Evolutionary conservation across 2,113 vertebrate genomes (phyloP).

Genomic region (Falco punctatus): DNA sequence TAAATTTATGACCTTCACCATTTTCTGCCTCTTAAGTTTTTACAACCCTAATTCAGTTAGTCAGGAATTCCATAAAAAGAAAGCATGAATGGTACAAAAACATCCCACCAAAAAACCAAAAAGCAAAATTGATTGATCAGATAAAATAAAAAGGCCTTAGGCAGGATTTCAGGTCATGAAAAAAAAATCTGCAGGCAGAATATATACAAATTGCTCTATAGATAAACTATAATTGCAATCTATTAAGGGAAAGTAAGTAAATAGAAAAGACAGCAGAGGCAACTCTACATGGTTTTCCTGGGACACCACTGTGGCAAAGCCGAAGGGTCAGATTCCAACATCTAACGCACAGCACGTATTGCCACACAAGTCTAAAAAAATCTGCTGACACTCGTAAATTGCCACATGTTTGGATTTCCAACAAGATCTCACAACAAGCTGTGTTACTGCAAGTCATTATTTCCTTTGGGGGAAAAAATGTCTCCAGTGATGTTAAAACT

Average conservation of each 20-base stretch:
- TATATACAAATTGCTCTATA: neutral
- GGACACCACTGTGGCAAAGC: conserved; percentile 61
- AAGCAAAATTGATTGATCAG: neutral
- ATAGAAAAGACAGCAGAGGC: conserved; percentile 16
- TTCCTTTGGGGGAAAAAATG: conserved; percentile 44
- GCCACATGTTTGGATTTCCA: conserved; percentile 75
- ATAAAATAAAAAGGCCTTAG: neutral
- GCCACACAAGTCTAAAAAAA: conserved; percentile 52
- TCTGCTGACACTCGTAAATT: conserved; percentile 67
- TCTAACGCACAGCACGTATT: conserved; percentile 53
- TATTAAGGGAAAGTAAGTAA: neutral
- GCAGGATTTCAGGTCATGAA: neutral
- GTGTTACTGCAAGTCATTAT: conserved; percentile 68
- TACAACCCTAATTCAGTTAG: neutral
- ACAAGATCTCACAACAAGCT: conserved; percentile 66
- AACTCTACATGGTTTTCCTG: conserved; percentile 13
- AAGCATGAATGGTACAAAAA: neutral
- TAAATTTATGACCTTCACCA: neutral
- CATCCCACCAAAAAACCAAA: neutral
- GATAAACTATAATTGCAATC: neutral
- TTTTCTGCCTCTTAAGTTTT: neutral
- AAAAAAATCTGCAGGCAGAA: neutral
- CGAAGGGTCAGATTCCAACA: conserved; percentile 67
- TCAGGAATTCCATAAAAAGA: neutral
- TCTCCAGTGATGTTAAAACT: conserved; percentile 51